Percentiles rank a stretch among this genome's conserved stretches.
These are phyloP conservation scores for Ochropleura plecta DNA, from an alignment of 2,888 invertebrate species.

Conservation along the genomic window DNA sequence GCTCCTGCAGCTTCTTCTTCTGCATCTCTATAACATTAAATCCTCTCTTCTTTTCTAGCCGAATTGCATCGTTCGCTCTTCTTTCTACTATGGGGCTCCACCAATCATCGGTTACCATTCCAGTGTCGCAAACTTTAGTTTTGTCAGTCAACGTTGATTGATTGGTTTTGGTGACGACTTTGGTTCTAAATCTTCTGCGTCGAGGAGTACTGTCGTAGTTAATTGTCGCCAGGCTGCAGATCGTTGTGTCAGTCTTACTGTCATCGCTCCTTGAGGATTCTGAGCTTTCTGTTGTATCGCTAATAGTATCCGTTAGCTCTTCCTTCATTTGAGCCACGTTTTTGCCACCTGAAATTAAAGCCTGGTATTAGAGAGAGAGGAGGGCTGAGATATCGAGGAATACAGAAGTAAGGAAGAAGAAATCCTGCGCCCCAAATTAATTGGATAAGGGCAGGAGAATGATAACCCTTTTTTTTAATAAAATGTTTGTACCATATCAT, in stretches of 20 bases:
- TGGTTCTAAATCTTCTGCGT: slow-evolving; percentile 46
- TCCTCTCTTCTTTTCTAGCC: slow-evolving; percentile 43
- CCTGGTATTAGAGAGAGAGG: too few species aligned
- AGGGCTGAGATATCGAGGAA: too few species aligned
- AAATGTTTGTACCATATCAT: too few species aligned
- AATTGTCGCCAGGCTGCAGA: slow-evolving; percentile 70
- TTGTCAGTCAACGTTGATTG: slow-evolving; percentile 72
- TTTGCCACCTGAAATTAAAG: slow-evolving; percentile 25
- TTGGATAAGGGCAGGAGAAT: too few species aligned
- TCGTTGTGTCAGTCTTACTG: slow-evolving; percentile 70
- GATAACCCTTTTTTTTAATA: too few species aligned
- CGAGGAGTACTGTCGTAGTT: slow-evolving; percentile 57
- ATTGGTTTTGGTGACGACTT: slow-evolving; percentile 71
- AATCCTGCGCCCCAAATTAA: too few species aligned
- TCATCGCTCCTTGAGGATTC: slow-evolving; percentile 48
- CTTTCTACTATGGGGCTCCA: slow-evolving; percentile 81
- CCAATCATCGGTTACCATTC: slow-evolving; percentile 80
- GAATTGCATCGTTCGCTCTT: slow-evolving; percentile 51
- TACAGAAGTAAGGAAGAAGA: too few species aligned
- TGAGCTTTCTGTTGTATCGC: slow-evolving; percentile 34
- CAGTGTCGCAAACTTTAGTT: slow-evolving; percentile 69
- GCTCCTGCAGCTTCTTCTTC: slow-evolving; percentile 31
- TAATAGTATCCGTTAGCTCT: background rate
- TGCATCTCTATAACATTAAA: slow-evolving; percentile 54
- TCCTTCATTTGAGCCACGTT: background rate